These are phyloP conservation scores for Chloropsis hardwickii DNA, from an alignment of 2,113 vertebrate genomes.

Conservation along the genomic window DNA sequence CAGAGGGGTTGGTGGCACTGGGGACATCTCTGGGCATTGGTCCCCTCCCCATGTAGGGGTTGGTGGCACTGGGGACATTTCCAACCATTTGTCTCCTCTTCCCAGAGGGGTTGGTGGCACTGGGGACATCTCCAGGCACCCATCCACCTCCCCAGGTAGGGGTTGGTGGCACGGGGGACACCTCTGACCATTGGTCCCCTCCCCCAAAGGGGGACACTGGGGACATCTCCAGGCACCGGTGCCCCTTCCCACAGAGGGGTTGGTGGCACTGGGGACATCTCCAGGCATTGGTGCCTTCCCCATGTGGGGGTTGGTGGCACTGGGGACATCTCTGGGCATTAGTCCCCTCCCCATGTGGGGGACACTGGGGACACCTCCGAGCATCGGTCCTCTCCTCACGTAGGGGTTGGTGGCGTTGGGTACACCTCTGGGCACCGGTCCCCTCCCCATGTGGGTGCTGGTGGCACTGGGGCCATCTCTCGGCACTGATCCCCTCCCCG, in stretches of 20 bases:
- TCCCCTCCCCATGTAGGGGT: too few species aligned
- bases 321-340: neutral
- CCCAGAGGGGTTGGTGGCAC: neutral
- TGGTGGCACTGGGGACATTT: neutral
- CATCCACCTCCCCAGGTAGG: too few species aligned
- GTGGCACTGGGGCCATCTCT: too few species aligned
- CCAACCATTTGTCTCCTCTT: too few species aligned
- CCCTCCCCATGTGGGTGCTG: too few species aligned
- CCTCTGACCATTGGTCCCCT: fast-evolving
- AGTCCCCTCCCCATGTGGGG: too few species aligned
- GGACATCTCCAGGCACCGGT: too few species aligned
- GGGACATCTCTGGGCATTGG: too few species aligned
- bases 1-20: too few species aligned
- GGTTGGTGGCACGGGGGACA: neutral
- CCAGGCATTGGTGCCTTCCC: fast-evolving
- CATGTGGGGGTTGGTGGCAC: neutral
- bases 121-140: neutral
- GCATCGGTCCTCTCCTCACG: fast-evolving
- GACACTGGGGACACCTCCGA: neutral
- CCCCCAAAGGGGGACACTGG: too few species aligned
- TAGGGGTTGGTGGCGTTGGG: neutral
- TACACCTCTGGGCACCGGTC: neutral
- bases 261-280: neutral
- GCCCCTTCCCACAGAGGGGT: fast-evolving
- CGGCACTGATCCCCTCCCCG: neutral